These are phyloP conservation scores for Rotaria magnacalcarata DNA, from an alignment of 2,888 invertebrate species.

Conservation along the genomic window DNA sequence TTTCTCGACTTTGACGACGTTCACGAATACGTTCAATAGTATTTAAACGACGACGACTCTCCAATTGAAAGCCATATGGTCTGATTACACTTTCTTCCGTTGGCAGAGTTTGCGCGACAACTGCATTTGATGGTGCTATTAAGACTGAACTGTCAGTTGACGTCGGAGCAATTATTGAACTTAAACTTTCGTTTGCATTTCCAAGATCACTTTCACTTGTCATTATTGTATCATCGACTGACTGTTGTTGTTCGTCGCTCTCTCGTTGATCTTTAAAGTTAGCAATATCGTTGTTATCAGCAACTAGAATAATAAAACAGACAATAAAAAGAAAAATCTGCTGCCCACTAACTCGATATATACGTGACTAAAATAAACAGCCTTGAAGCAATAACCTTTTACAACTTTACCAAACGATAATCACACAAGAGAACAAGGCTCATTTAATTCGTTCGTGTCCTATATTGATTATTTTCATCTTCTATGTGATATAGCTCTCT, in stretches of 20 bases:
- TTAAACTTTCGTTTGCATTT: not conserved
- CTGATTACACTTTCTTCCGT: not conserved
- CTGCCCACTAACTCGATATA: not conserved
- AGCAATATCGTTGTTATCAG: not conserved
- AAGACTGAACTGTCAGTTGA: not conserved
- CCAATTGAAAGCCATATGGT: slow-evolving; percentile 4
- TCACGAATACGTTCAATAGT: slow-evolving; percentile 7
- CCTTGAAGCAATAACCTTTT: not conserved
- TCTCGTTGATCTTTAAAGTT: not conserved
- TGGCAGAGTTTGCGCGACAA: not conserved
- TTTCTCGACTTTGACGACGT: not conserved
- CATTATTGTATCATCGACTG: not conserved
- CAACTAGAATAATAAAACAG: not conserved
- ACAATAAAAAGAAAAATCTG: not conserved
- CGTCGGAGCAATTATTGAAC: not conserved
- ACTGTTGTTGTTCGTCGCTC: not conserved
- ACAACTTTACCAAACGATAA: slow-evolving; percentile 1
- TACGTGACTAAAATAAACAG: not conserved
- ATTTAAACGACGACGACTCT: slow-evolving; percentile 29
- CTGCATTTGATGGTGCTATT: not conserved
- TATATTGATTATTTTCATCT: not conserved
- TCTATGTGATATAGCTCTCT: not conserved
- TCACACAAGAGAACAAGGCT: not conserved
- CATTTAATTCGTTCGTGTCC: not conserved
- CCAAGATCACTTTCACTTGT: not conserved